These are phyloP conservation scores for Notocelia uddmanniana DNA, from an alignment of 2,888 invertebrate genomes.

Conservation along the genomic window DNA sequence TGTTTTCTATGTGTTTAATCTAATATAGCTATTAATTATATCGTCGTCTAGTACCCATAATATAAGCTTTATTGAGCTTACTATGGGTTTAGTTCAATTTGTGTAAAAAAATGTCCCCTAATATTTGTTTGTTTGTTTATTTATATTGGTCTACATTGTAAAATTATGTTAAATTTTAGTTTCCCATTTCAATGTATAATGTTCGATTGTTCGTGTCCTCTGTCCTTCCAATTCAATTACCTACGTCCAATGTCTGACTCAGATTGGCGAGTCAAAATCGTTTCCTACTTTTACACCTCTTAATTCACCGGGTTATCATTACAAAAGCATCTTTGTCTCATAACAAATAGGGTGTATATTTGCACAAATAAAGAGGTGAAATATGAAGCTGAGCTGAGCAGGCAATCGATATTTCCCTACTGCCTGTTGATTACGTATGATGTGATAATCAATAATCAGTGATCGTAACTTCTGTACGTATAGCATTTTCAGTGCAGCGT, in stretches of 20 bases:
- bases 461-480: too few relatives aligned
- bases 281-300: background rate
- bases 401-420: background rate
- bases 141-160: too few relatives aligned
- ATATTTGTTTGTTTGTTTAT: too few relatives aligned
- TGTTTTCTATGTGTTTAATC: too few relatives aligned
- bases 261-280: background rate
- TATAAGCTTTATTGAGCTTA: too few relatives aligned
- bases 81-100: too few relatives aligned
- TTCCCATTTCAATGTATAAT: background rate
- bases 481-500: too few relatives aligned
- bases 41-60: too few relatives aligned
- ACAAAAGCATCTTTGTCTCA: background rate
- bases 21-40: too few relatives aligned
- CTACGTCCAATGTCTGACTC: conserved; percentile 1
- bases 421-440: background rate
- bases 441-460: too few relatives aligned
- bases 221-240: background rate
- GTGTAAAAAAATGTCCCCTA: too few relatives aligned
- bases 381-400: background rate
- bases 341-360: background rate
- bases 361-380: background rate
- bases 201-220: background rate
- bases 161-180: too few relatives aligned
- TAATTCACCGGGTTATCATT: background rate